phyloP scores from a whole-genome alignment of 2,888 invertebrate species.

The Caenorhabditis sulstoni region DNA sequence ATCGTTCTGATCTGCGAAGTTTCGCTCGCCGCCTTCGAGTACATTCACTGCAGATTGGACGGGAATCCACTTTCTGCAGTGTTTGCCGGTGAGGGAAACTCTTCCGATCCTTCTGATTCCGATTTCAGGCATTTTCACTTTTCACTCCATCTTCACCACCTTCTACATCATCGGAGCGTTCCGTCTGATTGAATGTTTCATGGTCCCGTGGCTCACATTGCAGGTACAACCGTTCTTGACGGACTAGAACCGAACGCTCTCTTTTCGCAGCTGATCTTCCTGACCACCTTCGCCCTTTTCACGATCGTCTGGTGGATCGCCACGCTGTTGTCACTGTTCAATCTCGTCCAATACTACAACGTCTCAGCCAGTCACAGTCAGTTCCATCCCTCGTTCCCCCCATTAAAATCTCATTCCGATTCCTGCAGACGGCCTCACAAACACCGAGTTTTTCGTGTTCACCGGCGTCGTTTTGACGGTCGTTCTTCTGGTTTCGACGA shows the following conservation, averaged over 20 bases:
- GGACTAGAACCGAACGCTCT: too few species aligned
- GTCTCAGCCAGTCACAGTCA: slow-evolving; percentile 37
- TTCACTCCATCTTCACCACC: slow-evolving; percentile 61
- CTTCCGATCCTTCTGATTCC: not conserved
- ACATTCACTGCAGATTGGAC: slow-evolving; percentile 49
- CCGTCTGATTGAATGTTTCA: slow-evolving; percentile 58
- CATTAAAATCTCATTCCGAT: not conserved
- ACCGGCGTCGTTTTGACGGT: slow-evolving; percentile 58
- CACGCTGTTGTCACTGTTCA: slow-evolving; percentile 62
- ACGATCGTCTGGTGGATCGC: slow-evolving; percentile 69
- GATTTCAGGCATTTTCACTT: slow-evolving; percentile 57
- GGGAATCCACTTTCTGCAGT: slow-evolving; percentile 53
- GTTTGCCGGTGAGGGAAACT: slow-evolving; percentile 41
- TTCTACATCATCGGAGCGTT: slow-evolving; percentile 60
- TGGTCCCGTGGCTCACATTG: slow-evolving; percentile 64
- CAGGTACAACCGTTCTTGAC: slow-evolving; percentile 58
- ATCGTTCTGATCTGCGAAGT: slow-evolving; percentile 45
- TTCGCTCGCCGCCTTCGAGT: slow-evolving; percentile 47
- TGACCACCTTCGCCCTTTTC: slow-evolving; percentile 58
- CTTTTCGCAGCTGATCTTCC: slow-evolving; percentile 61
- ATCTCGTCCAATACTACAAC: slow-evolving; percentile 60
- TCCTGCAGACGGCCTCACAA: slow-evolving; percentile 58
- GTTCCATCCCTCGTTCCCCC: slow-evolving; percentile 2
- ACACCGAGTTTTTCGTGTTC: slow-evolving; percentile 61
- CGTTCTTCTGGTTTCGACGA: slow-evolving; percentile 51